phyloP scores from a whole-genome alignment of 2,888 invertebrate genomes.

The Pasiphila rectangulata region DNA sequence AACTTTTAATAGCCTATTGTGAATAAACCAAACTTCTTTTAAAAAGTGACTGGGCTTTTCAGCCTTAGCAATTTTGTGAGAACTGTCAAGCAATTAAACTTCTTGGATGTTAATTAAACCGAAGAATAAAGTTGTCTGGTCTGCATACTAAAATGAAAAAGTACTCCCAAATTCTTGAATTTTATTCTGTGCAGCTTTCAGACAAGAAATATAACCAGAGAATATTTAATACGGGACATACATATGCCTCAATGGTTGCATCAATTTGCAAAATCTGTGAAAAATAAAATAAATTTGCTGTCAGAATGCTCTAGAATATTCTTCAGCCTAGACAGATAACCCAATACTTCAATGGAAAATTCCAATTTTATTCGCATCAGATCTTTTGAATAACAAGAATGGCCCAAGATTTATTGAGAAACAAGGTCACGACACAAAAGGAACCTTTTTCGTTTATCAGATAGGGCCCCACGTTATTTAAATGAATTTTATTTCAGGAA shows the following conservation, averaged over 20 bases:
- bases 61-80: constrained; percentile 16
- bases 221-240: not conserved
- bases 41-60: constrained; percentile 15
- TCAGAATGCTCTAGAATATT: constrained; percentile 33
- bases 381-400: constrained; percentile 36
- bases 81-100: constrained; percentile 40
- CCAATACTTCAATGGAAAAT: constrained; percentile 28
- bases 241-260: not conserved
- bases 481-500: constrained; percentile 29
- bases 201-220: not conserved
- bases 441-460: constrained; percentile 36
- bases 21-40: constrained; percentile 11
- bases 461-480: constrained; percentile 31
- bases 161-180: not conserved
- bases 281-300: not conserved
- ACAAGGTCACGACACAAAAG: constrained; percentile 34
- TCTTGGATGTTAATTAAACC: constrained; percentile 41
- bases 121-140: constrained; percentile 38
- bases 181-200: constrained; percentile 5
- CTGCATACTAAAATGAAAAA: constrained; percentile 35
- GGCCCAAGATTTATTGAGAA: constrained; percentile 35
- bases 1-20: constrained; percentile 21
- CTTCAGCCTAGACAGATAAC: constrained; percentile 33
- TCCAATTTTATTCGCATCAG: constrained; percentile 21
- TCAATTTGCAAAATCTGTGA: not conserved